A percentile compares a stretch with the other conserved stretches of the same genome.
phyloP scores from a whole-genome alignment of 2,888 invertebrate species.

The Clepsis dumicolana region DNA sequence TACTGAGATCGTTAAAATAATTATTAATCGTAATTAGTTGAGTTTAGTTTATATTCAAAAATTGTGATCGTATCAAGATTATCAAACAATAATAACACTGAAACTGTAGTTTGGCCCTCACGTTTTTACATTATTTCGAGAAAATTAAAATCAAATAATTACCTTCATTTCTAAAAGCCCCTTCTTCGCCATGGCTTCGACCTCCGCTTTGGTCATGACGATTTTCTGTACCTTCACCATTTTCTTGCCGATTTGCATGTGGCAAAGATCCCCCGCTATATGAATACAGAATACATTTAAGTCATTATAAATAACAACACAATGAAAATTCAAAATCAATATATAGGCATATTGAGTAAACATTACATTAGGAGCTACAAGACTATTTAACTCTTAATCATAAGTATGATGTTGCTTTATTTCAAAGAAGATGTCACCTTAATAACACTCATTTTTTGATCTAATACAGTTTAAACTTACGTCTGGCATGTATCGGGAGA shows the following conservation, averaged over 20 bases:
- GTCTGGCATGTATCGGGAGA: slow-evolving; percentile 64
- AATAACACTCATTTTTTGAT: neutral
- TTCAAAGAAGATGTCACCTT: neutral
- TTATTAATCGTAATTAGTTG: no score
- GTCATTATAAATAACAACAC: neutral
- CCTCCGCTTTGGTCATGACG: slow-evolving; percentile 89
- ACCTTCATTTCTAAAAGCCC: slow-evolving; percentile 88
- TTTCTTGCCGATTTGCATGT: slow-evolving; percentile 87
- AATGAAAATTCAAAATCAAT: no score
- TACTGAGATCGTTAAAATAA: no score
- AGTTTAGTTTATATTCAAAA: no score
- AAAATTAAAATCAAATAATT: neutral
- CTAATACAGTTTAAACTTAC: slow-evolving; percentile 58
- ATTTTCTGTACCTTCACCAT: slow-evolving; percentile 88
- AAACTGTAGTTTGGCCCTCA: neutral
- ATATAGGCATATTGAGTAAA: no score
- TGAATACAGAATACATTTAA: neutral
- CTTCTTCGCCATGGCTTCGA: slow-evolving; percentile 88
- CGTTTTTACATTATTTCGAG: neutral
- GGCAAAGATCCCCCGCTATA: slow-evolving; percentile 66
- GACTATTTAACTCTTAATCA: no score
- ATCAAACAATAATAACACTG: neutral
- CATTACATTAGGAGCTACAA: no score
- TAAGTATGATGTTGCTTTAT: no score
- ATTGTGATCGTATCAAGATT: no score